Evolutionary conservation across 2,797 vertebrate species (phyloP), one percentile per base, ranked within the genome.

Genomic region (Rallus crepitans): DNA sequence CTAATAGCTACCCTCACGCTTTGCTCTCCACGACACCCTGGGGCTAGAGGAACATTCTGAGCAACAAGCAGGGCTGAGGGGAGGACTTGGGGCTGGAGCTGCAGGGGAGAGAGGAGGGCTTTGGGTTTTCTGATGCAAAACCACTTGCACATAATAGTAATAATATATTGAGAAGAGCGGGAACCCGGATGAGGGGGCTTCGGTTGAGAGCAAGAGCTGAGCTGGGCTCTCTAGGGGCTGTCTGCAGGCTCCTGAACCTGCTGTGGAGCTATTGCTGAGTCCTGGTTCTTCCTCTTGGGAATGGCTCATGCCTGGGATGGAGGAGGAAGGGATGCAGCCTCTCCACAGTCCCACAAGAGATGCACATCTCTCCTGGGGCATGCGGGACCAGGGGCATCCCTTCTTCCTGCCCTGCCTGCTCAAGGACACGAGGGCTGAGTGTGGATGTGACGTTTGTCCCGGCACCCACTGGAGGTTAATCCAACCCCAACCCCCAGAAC

Each of bases 101-200:
- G 81, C 53, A 18, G 69, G 72, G 78, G 37, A 61, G 82, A 68
- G 89, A 55, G 64, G 57, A 63, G 53, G 45, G 82, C 53, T 72
- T 3, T 8, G 90, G 52, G 56, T 31, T 20, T 28, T 68, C 61
- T 35, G 37, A 89, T 50, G 82, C 81, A 91, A 61, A 75, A 55
- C 60, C 40, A 92, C 91, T 92, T 90, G 93, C 82, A 92, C 94
- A 75, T 61, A 40, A 84, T 70, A 61, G 93, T 57, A 17, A 87
- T 95, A 96, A 93, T 95, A 94, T 96, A 93, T 96, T 95, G 89
- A 72, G 85, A 64, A 94, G 85, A 82, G 82, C 14, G 1, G 95
- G 95, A 42, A 45, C 24, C 23, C 3, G 45, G 73, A 25, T 1
- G 3, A 30, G 47, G 90, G 64, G 86, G 64, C 39, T 45, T 48